Evolutionary conservation across 2,888 invertebrate species (phyloP).

Genomic region (Hypsopygia costalis): DNA sequence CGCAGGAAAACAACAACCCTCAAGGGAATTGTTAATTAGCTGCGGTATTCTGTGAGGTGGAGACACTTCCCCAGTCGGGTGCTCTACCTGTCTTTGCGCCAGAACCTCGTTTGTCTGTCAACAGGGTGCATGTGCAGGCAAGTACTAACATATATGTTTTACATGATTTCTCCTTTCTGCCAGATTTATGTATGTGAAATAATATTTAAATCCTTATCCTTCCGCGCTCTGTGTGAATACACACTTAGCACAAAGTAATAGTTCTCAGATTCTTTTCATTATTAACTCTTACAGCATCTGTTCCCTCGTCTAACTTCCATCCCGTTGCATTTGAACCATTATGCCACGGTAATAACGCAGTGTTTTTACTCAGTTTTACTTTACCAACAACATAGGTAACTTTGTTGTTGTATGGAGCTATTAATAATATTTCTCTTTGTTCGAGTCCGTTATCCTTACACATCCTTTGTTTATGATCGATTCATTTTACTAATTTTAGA

Average conservation of each 20-base stretch:
- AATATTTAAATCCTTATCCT: too few species aligned
- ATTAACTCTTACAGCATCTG: conserved; percentile 36
- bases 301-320: conserved; percentile 12
- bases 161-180: too few species aligned
- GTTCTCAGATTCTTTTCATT: conserved; percentile 56
- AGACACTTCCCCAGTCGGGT: too few species aligned
- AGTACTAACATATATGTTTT: too few species aligned
- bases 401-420: conserved; percentile 34
- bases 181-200: too few species aligned
- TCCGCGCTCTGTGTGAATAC: conserved; percentile 9
- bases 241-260: conserved; percentile 22
- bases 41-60: too few species aligned
- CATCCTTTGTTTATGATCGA: conserved; percentile 31
- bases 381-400: conserved; percentile 12
- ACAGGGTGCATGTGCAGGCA: too few species aligned
- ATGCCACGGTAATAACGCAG: conserved; percentile 11
- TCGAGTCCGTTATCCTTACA: conserved; percentile 35
- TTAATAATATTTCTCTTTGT: conserved; percentile 52
- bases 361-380: conserved; percentile 3
- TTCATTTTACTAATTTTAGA: conserved; percentile 26
- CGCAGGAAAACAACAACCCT: too few species aligned
- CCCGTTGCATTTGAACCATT: conserved; percentile 15
- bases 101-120: too few species aligned
- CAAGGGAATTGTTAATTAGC: too few species aligned
- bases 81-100: too few species aligned